Percentiles rank a stretch among this genome's conserved stretches.
These are phyloP conservation scores for Scrobipalpa atriplicella DNA, from an alignment of 2,888 invertebrate species.

Conservation along the genomic window DNA sequence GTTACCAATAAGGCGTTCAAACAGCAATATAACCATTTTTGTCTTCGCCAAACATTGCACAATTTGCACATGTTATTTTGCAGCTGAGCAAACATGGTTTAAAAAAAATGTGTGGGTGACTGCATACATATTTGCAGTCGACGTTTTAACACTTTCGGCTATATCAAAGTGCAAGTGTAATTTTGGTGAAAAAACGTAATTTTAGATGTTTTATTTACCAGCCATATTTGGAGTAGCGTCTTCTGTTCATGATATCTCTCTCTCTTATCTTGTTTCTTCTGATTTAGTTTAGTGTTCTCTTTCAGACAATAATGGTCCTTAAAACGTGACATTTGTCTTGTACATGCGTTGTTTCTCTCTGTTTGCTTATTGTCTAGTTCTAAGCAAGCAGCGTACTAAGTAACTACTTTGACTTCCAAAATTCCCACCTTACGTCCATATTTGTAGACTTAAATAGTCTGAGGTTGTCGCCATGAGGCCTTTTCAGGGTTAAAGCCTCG, in stretches of 20 bases:
- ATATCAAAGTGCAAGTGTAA: constrained; percentile 59
- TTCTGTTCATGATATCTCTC: neutral
- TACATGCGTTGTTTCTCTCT: neutral
- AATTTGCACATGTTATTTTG: constrained; percentile 62
- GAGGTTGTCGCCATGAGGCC: constrained; percentile 46
- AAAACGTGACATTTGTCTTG: neutral
- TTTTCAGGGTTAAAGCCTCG: constrained; percentile 44
- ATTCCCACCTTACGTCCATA: constrained; percentile 17
- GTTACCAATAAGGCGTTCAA: neutral
- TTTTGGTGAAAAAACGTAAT: constrained; percentile 49
- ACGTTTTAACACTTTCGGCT: constrained; percentile 69
- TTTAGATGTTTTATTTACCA: neutral
- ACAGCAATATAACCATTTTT: constrained; percentile 35
- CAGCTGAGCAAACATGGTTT: constrained; percentile 66
- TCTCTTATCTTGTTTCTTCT: neutral
- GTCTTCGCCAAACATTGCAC: constrained; percentile 56
- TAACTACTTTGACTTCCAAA: neutral
- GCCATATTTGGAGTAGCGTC: neutral
- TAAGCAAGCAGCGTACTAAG: neutral
- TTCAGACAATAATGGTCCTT: neutral
- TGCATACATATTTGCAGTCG: constrained; percentile 75
- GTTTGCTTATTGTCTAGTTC: constrained; percentile 17
- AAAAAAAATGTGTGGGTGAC: constrained; percentile 57
- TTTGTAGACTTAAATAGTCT: constrained; percentile 26
- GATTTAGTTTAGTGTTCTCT: neutral